These are phyloP conservation scores for Phalera bucephala DNA, from an alignment of 2,888 invertebrate species.

Conservation along the genomic window DNA sequence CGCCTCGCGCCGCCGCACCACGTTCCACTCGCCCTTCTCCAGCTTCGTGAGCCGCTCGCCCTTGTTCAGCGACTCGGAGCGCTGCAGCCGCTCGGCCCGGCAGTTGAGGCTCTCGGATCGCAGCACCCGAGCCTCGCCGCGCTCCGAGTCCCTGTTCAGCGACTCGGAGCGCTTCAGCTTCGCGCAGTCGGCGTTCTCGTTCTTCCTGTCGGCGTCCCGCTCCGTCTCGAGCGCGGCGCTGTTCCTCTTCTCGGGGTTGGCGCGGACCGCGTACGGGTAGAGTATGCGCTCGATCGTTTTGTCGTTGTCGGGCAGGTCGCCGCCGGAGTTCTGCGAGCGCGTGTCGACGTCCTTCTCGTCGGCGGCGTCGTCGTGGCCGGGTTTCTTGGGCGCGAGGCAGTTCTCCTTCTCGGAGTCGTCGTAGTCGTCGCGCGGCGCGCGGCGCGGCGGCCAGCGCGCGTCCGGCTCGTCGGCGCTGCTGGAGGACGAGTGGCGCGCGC, in stretches of 20 bases:
- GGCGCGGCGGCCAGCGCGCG: conserved; percentile 36
- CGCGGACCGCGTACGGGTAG: conserved; percentile 27
- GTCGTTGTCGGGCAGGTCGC: conserved; percentile 71
- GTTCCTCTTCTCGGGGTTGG: conserved; percentile 45
- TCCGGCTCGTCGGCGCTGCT: conserved; percentile 59
- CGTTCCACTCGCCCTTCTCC: conserved; percentile 88
- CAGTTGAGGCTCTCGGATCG: conserved; percentile 23
- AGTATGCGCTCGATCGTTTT: conserved; percentile 37
- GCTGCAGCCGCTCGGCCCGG: conserved; percentile 24
- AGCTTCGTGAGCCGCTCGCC: conserved; percentile 80
- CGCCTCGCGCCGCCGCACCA: conserved; percentile 85
- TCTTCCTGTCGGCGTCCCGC: conserved; percentile 23
- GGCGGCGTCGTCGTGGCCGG: conserved; percentile 18
- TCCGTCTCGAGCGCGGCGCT: conserved; percentile 44
- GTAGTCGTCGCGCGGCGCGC: conserved; percentile 50
- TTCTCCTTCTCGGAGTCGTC: conserved; percentile 74
- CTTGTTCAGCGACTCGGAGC: conserved; percentile 49
- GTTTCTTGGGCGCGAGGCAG: conserved; percentile 41
- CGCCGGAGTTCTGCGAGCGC: conserved; percentile 82
- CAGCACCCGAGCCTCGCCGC: conserved; percentile 39
- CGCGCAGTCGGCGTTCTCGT: conserved; percentile 42
- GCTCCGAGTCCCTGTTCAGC: conserved; percentile 79
- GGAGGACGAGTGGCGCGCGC: conserved; percentile 58
- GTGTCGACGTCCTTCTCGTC: conserved; percentile 90
- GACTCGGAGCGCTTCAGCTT: conserved; percentile 84